Evolutionary conservation across 2,113 vertebrate species (phyloP).

Genomic region (Ceyx cyanopectus): DNA sequence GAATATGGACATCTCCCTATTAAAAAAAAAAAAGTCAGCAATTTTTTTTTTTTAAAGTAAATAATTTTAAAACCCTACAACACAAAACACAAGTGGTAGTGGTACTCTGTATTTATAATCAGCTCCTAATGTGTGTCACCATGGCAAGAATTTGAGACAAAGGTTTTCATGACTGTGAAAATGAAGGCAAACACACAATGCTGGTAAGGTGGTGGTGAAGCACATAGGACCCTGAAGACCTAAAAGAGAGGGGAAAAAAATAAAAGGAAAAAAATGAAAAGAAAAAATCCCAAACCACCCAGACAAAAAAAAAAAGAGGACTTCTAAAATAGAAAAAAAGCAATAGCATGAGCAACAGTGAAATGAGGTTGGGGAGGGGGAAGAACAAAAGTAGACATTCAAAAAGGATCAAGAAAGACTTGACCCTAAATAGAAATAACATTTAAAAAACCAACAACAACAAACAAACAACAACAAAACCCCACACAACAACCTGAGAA

Average conservation of each 20-base stretch:
- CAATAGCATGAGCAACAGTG: neutral
- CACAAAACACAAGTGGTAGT: neutral
- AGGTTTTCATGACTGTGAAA: neutral
- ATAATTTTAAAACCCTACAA: neutral
- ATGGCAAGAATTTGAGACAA: neutral
- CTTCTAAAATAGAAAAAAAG: neutral
- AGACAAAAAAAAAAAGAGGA: no score
- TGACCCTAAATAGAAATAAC: neutral
- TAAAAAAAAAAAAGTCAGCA: neutral
- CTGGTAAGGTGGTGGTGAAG: neutral
- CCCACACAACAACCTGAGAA: neutral
- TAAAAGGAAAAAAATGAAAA: no score
- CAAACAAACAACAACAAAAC: neutral
- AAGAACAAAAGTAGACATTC: neutral
- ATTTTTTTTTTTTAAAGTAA: no score
- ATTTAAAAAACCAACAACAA: neutral
- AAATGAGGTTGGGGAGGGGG: neutral
- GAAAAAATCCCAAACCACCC: neutral
- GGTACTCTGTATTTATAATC: neutral
- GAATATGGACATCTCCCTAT: neutral
- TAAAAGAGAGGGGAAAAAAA: neutral
- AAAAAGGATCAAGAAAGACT: neutral
- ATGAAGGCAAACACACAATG: neutral
- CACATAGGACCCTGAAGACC: neutral
- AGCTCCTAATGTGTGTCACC: neutral